These are phyloP conservation scores for Myripristis murdjan DNA, from an alignment of 2,797 vertebrate genomes.

Conservation along the genomic window DNA sequence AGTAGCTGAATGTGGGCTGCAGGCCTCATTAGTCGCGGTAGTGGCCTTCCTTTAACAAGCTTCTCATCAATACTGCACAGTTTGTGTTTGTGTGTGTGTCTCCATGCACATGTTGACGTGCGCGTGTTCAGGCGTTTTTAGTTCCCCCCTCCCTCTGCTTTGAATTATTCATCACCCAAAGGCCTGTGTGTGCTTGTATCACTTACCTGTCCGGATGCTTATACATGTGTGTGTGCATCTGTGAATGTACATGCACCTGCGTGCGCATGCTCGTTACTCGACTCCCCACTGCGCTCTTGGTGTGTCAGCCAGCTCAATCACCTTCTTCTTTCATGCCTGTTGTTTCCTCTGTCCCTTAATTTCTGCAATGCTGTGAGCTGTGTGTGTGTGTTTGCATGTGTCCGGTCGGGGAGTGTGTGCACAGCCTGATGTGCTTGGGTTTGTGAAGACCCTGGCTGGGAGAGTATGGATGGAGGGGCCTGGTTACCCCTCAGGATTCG, in stretches of 20 bases:
- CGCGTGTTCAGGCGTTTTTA: constrained; percentile 72
- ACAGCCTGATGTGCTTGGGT: constrained; percentile 35
- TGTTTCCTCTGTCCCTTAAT: neutral
- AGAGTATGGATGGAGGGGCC: constrained; percentile 93
- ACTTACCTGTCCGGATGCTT: constrained; percentile 78
- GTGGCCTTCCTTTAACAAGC: constrained; percentile 65
- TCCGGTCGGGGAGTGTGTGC: constrained; percentile 10
- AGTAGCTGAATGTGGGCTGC: constrained; percentile 25
- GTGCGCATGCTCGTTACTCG: constrained; percentile 51
- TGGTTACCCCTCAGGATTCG: constrained; percentile 93
- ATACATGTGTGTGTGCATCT: constrained; percentile 48
- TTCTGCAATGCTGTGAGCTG: constrained; percentile 13
- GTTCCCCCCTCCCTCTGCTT: constrained; percentile 77
- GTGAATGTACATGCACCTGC: constrained; percentile 1
- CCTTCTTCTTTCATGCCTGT: constrained; percentile 15
- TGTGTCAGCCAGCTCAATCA: constrained; percentile 51
- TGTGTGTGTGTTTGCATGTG: constrained; percentile 20
- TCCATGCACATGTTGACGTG: neutral
- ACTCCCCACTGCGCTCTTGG: constrained; percentile 57
- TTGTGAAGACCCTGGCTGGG: constrained; percentile 64
- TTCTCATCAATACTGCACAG: constrained; percentile 75
- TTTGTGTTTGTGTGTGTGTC: constrained; percentile 10
- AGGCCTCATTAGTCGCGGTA: constrained; percentile 59
- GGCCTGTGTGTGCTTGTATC: constrained; percentile 80
- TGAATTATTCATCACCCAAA: constrained; percentile 93